phyloP scores from a whole-genome alignment of 2,888 invertebrate species.

The Drosophila pegasa region DNA sequence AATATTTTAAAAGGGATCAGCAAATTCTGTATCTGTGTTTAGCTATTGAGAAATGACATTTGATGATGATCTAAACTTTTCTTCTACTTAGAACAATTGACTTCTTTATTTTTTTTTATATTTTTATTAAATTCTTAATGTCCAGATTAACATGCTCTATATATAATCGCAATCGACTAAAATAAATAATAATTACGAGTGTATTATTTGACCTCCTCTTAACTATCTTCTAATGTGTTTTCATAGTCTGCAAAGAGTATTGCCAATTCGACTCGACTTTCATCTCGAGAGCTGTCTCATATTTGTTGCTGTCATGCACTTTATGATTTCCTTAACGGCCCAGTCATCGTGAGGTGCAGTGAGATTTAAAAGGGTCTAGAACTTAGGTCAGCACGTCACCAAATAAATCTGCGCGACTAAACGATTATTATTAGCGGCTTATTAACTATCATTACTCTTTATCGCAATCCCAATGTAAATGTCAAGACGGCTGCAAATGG shows the following conservation, averaged over 20 bases:
- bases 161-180: no score
- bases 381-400: background rate
- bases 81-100: no score
- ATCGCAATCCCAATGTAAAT: background rate
- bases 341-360: background rate
- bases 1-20: background rate
- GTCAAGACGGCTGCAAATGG: background rate
- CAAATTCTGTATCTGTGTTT: background rate
- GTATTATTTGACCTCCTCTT: no score
- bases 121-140: background rate
- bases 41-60: background rate
- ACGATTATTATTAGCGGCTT: background rate
- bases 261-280: background rate
- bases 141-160: no score
- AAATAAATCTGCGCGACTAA: background rate
- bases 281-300: slow-evolving; percentile 17
- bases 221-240: no score
- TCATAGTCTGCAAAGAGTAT: background rate
- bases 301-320: slow-evolving; percentile 58
- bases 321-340: slow-evolving; percentile 74
- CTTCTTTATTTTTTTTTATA: no score
- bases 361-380: background rate
- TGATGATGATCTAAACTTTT: background rate
- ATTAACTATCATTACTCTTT: background rate
- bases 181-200: no score